These are phyloP conservation scores for Patella pellucida DNA, from an alignment of 2,888 invertebrate genomes.

Conservation along the genomic window DNA sequence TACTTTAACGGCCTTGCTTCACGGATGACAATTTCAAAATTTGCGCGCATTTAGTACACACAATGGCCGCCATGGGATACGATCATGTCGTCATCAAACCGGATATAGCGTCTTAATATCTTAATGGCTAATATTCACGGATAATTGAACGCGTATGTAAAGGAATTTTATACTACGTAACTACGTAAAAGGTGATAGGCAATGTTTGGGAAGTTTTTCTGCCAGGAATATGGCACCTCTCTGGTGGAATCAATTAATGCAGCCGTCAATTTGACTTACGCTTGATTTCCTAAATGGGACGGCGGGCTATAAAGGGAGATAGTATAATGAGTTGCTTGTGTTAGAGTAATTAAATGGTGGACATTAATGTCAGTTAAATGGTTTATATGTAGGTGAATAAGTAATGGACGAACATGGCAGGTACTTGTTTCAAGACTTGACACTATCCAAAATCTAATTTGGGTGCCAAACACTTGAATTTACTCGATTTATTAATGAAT, in stretches of 20 bases:
- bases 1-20: too few relatives aligned
- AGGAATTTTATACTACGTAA: neutral
- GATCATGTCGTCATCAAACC: neutral
- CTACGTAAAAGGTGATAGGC: neutral
- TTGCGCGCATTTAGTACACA: too few relatives aligned
- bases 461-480: too few relatives aligned
- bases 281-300: neutral
- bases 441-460: too few relatives aligned
- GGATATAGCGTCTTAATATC: constrained; percentile 2
- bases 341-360: constrained; percentile 1
- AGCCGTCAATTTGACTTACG: neutral
- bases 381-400: neutral
- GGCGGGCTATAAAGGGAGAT: neutral
- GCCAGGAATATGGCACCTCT: neutral
- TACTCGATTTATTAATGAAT: too few relatives aligned
- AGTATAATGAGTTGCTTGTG: constrained; percentile 5
- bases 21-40: too few relatives aligned
- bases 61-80: too few relatives aligned
- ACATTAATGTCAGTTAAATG: neutral
- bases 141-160: too few relatives aligned
- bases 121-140: neutral
- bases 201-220: neutral
- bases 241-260: neutral
- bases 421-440: neutral
- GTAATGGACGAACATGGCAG: neutral